Evolutionary conservation across 2,888 invertebrate genomes (phyloP), one percentile per base, ranked within the genome.

Genomic region (Pharmacophagus antenor): DNA sequence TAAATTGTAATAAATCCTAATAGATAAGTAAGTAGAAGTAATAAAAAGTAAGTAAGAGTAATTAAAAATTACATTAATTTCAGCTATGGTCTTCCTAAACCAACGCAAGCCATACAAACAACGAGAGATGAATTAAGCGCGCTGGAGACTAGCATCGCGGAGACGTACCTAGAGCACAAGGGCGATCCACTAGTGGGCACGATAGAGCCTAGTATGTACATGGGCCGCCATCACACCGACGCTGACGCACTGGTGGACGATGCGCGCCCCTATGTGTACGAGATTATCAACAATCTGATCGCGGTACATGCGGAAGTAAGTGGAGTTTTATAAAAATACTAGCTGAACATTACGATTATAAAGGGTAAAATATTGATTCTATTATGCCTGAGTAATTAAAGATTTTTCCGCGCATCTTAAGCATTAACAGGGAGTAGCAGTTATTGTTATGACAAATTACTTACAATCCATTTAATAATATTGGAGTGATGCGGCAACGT

Each of bases 121-220:
- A 93, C 94, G 1, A 94, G 93, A 73, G 92, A 92, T 5, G 93
- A 94, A 5, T 85, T 95, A 5, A 91, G 89, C 61, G 82, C 86
- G 4, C 82, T 94, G 41, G 94, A 94, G 70, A 85, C 87, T 2
- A 91, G 91, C 6, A 93, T 97, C 60, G 92, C 96, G 15, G 96
- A 97, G 72, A 94, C 94, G 2, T 96, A 96, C 77, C 89, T 96
- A 53, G 98, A 98, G 80, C 95, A 96, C 74, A 98, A 98, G 76
- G 95, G 97, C 48, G 98, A 98, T 86, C 98, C 98, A 0, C 91
- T 99, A 12, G 97, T 98, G 22, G 98, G 98, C n/a, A 96, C 96
- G 6, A 97, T 99, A 65, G 98, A 99, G 83, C 97, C 97, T 6
- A 97, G 97, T 64, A 98, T 99, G 98, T 98, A 98, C 83, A 92